These are phyloP conservation scores for Apamea epomidion DNA, from an alignment of 2,888 invertebrate species.

Conservation along the genomic window DNA sequence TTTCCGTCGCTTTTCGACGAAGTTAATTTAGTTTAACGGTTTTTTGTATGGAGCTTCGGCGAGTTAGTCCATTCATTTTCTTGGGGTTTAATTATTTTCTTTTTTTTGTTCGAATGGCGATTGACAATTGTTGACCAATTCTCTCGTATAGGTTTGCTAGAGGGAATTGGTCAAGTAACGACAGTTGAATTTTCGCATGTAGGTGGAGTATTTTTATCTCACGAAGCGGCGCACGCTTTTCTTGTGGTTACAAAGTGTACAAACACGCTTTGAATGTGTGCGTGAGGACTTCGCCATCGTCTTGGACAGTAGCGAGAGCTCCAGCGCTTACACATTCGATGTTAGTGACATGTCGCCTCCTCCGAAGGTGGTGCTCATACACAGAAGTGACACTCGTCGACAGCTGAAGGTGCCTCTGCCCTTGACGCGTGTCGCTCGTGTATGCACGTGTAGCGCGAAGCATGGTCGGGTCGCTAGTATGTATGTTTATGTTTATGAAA, in stretches of 20 bases:
- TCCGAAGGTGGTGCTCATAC: no score
- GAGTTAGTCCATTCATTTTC: constrained; percentile 44
- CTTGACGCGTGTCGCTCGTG: no score
- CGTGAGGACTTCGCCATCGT: not conserved
- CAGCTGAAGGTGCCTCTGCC: no score
- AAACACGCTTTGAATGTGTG: not conserved
- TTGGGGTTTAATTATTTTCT: constrained; percentile 42
- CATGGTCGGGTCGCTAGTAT: no score
- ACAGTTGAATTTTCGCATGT: not conserved
- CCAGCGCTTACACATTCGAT: not conserved
- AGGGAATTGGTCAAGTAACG: not conserved
- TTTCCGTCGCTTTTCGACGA: constrained; percentile 47
- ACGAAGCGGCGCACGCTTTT: not conserved
- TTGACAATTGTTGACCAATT: constrained; percentile 7
- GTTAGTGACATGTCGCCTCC: not conserved
- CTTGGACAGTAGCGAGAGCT: not conserved
- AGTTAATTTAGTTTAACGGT: constrained; percentile 57
- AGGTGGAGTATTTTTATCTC: not conserved
- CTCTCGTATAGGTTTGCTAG: not conserved
- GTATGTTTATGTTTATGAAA: no score
- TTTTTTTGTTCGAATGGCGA: not conserved
- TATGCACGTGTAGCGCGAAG: not conserved
- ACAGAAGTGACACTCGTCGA: no score
- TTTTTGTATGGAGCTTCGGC: constrained; percentile 34
- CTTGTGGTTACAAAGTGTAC: not conserved